Conservation (phyloP, 2,888 invertebrate species). For the Drosophila trichaetosa region DNA sequence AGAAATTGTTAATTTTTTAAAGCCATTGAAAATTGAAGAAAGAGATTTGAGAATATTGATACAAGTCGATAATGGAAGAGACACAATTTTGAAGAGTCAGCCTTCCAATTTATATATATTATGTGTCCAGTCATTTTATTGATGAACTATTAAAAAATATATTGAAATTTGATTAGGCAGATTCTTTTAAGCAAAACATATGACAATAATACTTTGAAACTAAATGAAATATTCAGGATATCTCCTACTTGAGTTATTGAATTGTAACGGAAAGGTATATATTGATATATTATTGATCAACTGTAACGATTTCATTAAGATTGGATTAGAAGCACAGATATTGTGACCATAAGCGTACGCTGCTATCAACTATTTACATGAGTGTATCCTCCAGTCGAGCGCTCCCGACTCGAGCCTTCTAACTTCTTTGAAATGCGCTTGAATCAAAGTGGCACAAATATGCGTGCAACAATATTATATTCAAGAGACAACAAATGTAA, state of each 20-base stretch:
- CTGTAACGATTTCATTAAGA: neutral
- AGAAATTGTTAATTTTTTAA: neutral
- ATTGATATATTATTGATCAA: neutral
- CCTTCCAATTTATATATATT: neutral
- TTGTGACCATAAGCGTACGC: neutral
- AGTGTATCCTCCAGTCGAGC: neutral
- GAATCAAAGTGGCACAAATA: neutral
- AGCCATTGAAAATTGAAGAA: neutral
- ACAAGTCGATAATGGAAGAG: neutral
- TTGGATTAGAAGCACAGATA: neutral
- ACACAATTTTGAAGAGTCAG: accelerated
- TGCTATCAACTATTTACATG: neutral
- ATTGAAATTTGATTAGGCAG: neutral
- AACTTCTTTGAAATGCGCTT: neutral
- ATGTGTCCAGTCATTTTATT: accelerated
- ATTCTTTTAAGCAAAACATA: neutral
- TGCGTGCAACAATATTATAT: neutral
- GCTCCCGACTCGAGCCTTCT: neutral
- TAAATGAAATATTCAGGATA: neutral
- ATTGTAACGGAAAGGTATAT: no score
- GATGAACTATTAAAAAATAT: accelerated
- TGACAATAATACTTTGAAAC: neutral
- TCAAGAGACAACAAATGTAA: neutral
- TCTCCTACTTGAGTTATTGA: neutral
- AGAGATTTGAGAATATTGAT: accelerated